Evolutionary conservation across 1,140 invertebrate genomes (phyloP), one percentile per base, ranked within the genome.

Genomic region (Odontomachus brunneus): DNA sequence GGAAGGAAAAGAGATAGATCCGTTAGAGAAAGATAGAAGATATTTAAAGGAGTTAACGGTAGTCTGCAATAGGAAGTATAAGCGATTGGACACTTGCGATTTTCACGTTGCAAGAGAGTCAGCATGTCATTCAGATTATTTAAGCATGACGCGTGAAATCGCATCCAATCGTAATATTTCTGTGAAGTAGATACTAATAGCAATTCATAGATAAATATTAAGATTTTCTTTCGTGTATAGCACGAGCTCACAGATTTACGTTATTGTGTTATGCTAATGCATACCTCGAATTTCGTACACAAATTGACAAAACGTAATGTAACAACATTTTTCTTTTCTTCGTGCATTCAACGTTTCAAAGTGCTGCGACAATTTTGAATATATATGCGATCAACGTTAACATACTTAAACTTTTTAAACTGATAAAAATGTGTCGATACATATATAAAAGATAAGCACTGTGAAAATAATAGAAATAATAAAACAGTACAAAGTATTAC

Each of bases 401-500:
- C 15, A 38, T 53, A 76, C 11, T 66, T 29, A 53, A 66, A 65
- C 11, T 4, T 65, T 12, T 53, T 66, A 33, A 65, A 76, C 15
- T 76, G 22, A 53, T 55, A 1, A 76, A 53, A 76, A 53, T 53
- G 19, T 65, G 51, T 14, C 14, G 17, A 78, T n/a, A 76, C 3
- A 76, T 71, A 14, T n/a, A n/a, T 44, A 57, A 29, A 78, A 69
- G 55, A 57, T 55, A 29, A 67, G 38, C 22, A 19, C 48, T 26
- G 19, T 83, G 2, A 63, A 78, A 44, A 60, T 49, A 86, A 76
- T n/a, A 62, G 12, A 59, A n/a, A 57, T 63, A 55, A 33, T 72
- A 82, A 53, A 44, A 44, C 38, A 44, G 9, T 75, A 81, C 63
- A 84, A 81, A 84, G 69, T 88, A 84, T 88, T 88, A 87, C 75